A percentile compares a stretch with the other conserved stretches of the same genome.
Evolutionary conservation across 2,113 vertebrate species (phyloP).

Genomic region (Serinus canaria): DNA sequence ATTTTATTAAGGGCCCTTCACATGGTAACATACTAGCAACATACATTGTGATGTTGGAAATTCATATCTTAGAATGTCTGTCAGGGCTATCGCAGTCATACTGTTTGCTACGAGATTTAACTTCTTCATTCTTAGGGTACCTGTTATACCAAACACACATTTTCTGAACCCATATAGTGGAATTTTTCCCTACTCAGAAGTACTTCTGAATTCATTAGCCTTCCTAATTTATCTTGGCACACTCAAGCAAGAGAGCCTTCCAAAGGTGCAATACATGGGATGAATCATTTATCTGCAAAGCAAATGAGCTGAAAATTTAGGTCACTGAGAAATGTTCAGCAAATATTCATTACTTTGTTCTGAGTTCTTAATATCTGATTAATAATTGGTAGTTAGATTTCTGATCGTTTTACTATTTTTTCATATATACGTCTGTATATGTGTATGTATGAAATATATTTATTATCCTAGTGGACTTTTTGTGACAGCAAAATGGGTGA

Average conservation of each 20-base stretch:
- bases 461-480: neutral
- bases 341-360: neutral
- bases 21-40: neutral
- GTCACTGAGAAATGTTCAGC: neutral
- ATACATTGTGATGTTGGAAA: neutral
- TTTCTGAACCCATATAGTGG: neutral
- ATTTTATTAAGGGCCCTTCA: neutral
- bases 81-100: neutral
- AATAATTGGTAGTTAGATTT: neutral
- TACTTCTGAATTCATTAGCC: neutral
- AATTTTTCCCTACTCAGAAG: neutral
- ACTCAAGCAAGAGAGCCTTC: neutral
- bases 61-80: neutral
- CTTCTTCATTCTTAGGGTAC: neutral
- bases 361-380: neutral
- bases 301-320: slow-evolving; percentile 10
- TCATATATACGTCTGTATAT: neutral
- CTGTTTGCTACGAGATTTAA: neutral
- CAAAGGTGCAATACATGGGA: neutral
- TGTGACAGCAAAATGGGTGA: neutral
- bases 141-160: neutral
- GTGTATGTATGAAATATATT: neutral
- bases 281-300: slow-evolving; percentile 37
- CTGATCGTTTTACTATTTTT: neutral
- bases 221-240: neutral